Evolutionary conservation across 2,797 vertebrate genomes (phyloP), one percentile per base, ranked within the genome.

Genomic region (Rhyacichthys aspro): DNA sequence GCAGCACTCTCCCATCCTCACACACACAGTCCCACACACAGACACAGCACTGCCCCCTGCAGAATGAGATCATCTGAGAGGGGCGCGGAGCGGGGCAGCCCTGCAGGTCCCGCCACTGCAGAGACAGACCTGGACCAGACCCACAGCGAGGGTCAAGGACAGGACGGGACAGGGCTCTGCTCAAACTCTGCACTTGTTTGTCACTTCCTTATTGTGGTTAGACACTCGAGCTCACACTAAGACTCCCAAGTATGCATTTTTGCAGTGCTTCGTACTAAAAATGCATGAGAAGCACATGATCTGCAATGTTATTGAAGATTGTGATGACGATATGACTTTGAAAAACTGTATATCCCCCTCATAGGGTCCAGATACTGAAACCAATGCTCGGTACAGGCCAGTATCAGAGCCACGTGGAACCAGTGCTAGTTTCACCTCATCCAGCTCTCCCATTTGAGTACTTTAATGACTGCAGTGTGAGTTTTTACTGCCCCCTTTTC

Each of bases 1-100:
- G 18, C 73, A 78, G 59, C 66, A 53, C 59, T 41, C 59, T 43
- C 69, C 56, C 46, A 55, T 17, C 15, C 58, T 14, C 45, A 19
- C 56, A 52, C 70, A 58, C 59, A 54, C 56, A 54, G 59, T 53
- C 57, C 41, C 50, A 50, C 63, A n/a, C 28, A 43, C 28, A 60
- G 2, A 33, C 49, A 55, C 42, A 67, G 45, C 1, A 60, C 67
- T 81, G 64, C 76, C 74, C 72, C 76, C 85, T 82, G 90, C 88
- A 91, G 81, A 76, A 89, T 87, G 86, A 89, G 81, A 79, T 91
- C 89, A 90, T 90, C 81, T 69, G 66, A 76, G 61, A 12, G 59
- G 61, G 64, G 67, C 9, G 55, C 1, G 0, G 67, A 57, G 66
- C 11, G 37, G 70, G 62, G 55, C 71, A 57, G 65, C 64, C 76